Evolutionary conservation across 2,797 vertebrate genomes (phyloP).

Genomic region (Mallotus villosus): DNA sequence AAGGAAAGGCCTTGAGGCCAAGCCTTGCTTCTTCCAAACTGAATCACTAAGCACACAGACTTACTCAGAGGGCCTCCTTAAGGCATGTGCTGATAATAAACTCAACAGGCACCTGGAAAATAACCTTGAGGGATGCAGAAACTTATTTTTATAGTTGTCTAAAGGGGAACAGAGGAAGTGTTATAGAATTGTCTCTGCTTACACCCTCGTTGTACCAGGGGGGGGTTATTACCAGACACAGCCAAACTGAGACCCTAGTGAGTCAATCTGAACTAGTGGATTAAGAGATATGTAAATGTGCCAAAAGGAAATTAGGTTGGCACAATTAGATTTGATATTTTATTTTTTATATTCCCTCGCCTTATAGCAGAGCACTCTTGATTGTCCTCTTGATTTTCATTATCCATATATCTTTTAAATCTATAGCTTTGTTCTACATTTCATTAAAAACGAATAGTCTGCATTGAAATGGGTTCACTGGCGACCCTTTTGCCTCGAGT

Average conservation of each 20-base stretch:
- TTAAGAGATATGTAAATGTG: conserved; percentile 22
- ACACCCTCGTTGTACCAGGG: too few relatives aligned
- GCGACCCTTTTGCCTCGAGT: conserved; percentile 70
- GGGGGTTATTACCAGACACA: neutral
- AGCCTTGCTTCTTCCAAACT: conserved; percentile 15
- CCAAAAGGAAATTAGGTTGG: conserved; percentile 11
- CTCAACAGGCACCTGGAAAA: conserved; percentile 12
- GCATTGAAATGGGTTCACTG: conserved; percentile 59
- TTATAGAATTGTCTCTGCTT: neutral
- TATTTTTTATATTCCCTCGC: conserved; percentile 42
- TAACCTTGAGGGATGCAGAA: neutral
- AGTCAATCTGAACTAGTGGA: conserved; percentile 29
- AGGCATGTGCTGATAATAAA: conserved; percentile 11
- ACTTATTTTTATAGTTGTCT: neutral
- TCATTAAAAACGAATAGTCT: conserved; percentile 52
- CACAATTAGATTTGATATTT: conserved; percentile 53
- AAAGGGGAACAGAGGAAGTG: neutral
- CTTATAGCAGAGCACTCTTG: conserved; percentile 43
- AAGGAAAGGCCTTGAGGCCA: neutral
- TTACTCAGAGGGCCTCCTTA: conserved; percentile 11
- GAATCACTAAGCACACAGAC: conserved; percentile 4
- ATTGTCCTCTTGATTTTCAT: conserved; percentile 53
- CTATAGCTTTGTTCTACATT: conserved; percentile 33
- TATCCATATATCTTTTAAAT: conserved; percentile 34
- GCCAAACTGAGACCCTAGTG: conserved; percentile 27